Base-by-base conservation (phyloP, 2,797 vertebrate genomes). In the Trachurus trachurus region DNA sequence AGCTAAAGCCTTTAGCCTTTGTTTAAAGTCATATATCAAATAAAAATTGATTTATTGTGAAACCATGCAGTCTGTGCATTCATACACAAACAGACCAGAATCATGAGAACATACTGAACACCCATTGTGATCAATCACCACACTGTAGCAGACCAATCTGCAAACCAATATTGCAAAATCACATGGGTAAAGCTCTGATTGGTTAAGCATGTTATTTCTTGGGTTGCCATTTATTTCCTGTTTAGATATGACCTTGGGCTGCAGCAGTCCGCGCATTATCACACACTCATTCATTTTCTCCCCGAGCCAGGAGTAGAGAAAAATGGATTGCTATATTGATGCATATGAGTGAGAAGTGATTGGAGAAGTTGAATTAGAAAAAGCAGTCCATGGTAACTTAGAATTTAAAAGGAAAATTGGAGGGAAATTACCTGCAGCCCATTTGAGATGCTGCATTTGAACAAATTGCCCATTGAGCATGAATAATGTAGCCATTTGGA, bases 171-270 rank as follows among this genome's bases (percentile, higher is more conserved):
- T 78, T 37, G 12, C 45, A 45, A 22, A 7, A 39, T 82, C 76
- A 71, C 62, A 57, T 83, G 76, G 29, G 50, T 31, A 69, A 26
- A 40, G 16, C 50, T 68, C 40, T 65, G 71, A 88, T 82, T 85
- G 76, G 77, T 64, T 70, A 22, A 39, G 29, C 45, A n/a, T 66
- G 22, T 67, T 68, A 52, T 84, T 82, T 75, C 29, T 71, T 34
- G 11, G 49, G 40, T 73, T 83, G 17, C 50, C 67, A 76, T 87
- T 65, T 71, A 84, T 80, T 83, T 71, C n/a, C 62, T 63, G 47
- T 56, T 80, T 81, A 76, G 70, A 74, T 66, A 69, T 82, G 58
- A 89, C 76, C 72, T 67, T 81, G 62, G 67, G 74, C 62, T 17
- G 52, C 44, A 16, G 37, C 19, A 37, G 54, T 40, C 72, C 82